These are phyloP conservation scores for Florisuga fusca DNA, from an alignment of 2,797 vertebrate genomes.

Conservation along the genomic window DNA sequence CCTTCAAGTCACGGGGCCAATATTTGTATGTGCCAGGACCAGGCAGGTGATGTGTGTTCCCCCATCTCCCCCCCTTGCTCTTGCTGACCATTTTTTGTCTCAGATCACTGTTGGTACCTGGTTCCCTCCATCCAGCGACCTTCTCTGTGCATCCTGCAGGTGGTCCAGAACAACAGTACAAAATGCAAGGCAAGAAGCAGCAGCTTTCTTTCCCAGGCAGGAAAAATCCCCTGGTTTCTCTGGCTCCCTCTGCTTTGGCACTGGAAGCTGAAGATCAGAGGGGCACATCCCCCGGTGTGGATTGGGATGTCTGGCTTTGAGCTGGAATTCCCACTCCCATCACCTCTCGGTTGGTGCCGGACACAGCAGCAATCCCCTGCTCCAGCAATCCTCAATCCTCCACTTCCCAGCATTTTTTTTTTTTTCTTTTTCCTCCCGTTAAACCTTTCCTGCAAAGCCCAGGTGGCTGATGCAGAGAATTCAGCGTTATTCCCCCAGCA, in stretches of 20 bases:
- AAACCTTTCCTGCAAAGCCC: neutral
- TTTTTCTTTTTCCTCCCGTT: neutral
- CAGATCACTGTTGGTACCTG: neutral
- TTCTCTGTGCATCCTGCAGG: neutral
- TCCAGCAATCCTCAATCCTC: neutral
- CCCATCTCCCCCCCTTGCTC: neutral
- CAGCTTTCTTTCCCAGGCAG: neutral
- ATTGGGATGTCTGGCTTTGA: conserved; percentile 11
- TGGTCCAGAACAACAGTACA: neutral
- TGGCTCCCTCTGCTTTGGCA: neutral
- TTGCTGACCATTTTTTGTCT: neutral
- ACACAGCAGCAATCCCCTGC: neutral
- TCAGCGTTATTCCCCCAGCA: accelerated
- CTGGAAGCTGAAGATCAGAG: neutral
- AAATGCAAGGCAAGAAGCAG: neutral
- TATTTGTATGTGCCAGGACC: neutral
- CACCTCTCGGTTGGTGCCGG: neutral
- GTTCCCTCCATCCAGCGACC: neutral
- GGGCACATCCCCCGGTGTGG: neutral
- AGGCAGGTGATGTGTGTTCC: accelerated
- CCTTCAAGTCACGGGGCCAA: neutral
- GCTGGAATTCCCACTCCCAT: neutral
- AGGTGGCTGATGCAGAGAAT: neutral
- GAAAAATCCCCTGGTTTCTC: neutral
- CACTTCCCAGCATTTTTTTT: neutral